Evolutionary conservation across 2,797 vertebrate species (phyloP), one percentile per base, ranked within the genome.

Genomic region (Pachyuromys duprasi): DNA sequence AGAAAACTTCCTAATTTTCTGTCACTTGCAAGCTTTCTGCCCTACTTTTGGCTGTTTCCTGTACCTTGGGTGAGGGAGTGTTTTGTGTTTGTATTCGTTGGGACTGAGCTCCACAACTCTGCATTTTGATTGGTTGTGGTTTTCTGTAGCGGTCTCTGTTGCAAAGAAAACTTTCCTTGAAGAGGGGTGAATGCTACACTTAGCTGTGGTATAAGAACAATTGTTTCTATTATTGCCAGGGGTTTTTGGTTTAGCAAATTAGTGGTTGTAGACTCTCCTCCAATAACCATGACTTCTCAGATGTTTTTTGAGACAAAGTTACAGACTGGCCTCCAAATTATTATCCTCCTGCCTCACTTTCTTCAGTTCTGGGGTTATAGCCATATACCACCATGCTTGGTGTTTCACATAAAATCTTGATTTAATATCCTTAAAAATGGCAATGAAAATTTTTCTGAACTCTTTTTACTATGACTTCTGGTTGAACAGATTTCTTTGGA

Each of bases 391-490:
- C 24, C 7, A 2, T 42, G 12, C 36, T 33, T 33, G 53, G 5
- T 31, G 24, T 8, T 81, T 97, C 17, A 69, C 20, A 79, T 57
- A 20, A 12, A 80, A 26, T 49, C 88, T 96, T 90, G 39, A 93
- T 76, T 90, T 67, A 49, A 80, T 24, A 60, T 26, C 17, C 18
- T 90, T 92, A 42, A 95, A 90, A 62, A 26, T 89, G 26, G 2
- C 74, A 53, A 91, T 63, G 53, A 92, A 90, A 39, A 72, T 2
- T 36, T 88, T 72, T 57, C 26, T 76, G 60, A 80, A 94, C 20
- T 53, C 42, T 95, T 96, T 96, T 89, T 15, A 76, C 69, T 57
- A 33, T 95, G 84, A 90, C 78, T 92, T 90, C 45, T 89, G 45
- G 17, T 90, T 79, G n/a, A 95, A 33, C 31, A 76, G 53, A 80